Conservation (phyloP, 2,888 invertebrate species). For the Meta bourneti region DNA sequence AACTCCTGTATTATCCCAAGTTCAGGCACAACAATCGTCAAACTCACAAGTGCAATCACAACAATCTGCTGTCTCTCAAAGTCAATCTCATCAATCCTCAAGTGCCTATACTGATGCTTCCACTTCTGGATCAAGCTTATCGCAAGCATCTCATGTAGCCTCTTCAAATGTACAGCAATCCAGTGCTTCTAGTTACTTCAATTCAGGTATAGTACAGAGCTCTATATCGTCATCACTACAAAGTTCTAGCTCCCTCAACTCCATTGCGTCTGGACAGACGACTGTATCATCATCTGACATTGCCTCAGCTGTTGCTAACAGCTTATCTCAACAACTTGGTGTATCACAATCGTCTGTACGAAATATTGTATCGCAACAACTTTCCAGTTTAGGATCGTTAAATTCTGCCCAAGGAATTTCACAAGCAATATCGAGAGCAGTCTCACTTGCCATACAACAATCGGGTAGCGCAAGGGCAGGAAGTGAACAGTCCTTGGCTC, state of each 20-base stretch:
- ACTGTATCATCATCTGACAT: not conserved
- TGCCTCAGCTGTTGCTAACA: not conserved
- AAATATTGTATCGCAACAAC: not conserved
- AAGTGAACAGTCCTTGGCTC: not conserved
- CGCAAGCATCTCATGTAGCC: not conserved
- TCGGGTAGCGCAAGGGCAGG: not conserved
- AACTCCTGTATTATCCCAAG: not conserved
- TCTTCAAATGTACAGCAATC: not conserved
- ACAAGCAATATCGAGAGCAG: slow-evolving; percentile 24
- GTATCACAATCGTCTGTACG: not conserved
- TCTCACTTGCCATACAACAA: not conserved
- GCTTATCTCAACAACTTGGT: not conserved
- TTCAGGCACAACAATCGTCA: not conserved
- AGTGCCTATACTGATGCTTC: not conserved
- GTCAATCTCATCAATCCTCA: not conserved
- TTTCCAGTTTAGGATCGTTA: not conserved
- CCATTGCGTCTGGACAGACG: slow-evolving; percentile 1
- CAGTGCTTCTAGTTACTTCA: not conserved
- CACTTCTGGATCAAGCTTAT: not conserved
- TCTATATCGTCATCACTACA: not conserved
- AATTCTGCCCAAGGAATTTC: not conserved
- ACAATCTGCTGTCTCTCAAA: not conserved
- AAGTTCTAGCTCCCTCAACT: not conserved
- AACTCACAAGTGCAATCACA: not conserved
- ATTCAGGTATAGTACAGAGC: slow-evolving; percentile 4